These are phyloP conservation scores for Lasioglossum morio DNA, from an alignment of 2,888 invertebrate genomes.

Conservation along the genomic window DNA sequence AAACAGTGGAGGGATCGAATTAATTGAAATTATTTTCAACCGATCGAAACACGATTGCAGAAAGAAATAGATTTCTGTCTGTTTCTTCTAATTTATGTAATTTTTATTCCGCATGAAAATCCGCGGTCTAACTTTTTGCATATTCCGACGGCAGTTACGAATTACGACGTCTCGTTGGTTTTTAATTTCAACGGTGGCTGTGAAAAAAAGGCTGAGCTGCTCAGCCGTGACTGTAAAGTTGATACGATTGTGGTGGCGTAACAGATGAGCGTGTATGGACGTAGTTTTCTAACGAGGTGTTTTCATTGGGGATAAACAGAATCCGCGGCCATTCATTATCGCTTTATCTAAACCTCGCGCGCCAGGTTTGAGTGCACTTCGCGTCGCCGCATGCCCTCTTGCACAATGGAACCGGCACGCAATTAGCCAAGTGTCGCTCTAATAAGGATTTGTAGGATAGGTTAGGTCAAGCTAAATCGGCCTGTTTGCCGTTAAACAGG, in stretches of 20 bases:
- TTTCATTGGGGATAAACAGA: constrained; percentile 52
- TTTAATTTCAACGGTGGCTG: background rate
- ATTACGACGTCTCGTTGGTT: background rate
- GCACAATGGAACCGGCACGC: constrained; percentile 47
- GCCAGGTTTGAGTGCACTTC: constrained; percentile 44
- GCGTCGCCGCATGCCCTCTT: constrained; percentile 18
- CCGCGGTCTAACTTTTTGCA: too few species aligned
- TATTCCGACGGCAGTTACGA: background rate
- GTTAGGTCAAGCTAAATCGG: constrained; percentile 53
- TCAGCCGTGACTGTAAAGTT: background rate
- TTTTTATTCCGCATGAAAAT: background rate
- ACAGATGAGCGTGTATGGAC: background rate
- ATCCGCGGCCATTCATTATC: constrained; percentile 50
- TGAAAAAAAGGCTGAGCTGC: background rate
- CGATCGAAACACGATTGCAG: background rate
- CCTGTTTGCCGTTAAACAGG: constrained; percentile 57
- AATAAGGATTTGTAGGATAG: constrained; percentile 66
- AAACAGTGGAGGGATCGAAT: background rate
- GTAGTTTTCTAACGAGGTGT: constrained; percentile 30
- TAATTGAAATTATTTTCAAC: background rate
- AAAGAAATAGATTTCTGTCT: background rate
- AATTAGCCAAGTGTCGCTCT: constrained; percentile 69
- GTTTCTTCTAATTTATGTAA: background rate
- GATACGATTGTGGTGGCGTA: constrained; percentile 7
- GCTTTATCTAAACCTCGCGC: constrained; percentile 57